Conservation (phyloP, 1,140 invertebrate species). For the Lerema accius region DNA sequence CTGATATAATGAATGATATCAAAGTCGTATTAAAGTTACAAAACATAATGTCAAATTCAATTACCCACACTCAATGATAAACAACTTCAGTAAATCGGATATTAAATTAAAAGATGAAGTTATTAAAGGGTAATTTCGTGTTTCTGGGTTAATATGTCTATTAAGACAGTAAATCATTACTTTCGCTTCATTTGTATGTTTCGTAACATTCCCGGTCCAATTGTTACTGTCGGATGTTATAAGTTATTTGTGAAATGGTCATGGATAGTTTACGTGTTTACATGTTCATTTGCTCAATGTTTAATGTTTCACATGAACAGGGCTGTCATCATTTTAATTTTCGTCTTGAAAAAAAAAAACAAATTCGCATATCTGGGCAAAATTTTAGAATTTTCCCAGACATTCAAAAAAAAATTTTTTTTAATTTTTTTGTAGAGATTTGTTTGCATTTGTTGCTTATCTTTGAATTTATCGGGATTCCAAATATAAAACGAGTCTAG, state of each 20-base stretch:
- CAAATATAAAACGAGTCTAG: no score
- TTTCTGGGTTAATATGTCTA: conserved; percentile 35
- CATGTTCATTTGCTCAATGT: conserved; percentile 25
- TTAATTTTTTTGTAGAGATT: no score
- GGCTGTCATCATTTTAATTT: no score
- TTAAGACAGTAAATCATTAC: conserved; percentile 49
- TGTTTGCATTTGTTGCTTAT: no score
- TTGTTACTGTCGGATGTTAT: conserved; percentile 48
- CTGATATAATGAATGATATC: no score
- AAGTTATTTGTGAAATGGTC: conserved; percentile 29
- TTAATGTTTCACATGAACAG: conserved; percentile 17
- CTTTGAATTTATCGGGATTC: no score
- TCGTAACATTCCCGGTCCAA: conserved; percentile 45
- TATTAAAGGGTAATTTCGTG: conserved; percentile 52
- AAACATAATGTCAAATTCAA: conserved; percentile 18
- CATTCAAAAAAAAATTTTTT: no score
- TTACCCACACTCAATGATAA: conserved; percentile 5
- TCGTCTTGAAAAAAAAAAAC: no score
- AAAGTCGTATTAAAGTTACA: no score
- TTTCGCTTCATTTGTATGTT: conserved; percentile 51
- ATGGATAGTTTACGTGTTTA: conserved; percentile 22
- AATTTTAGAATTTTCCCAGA: no score
- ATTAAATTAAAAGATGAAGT: conserved; percentile 26
- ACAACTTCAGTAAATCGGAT: neutral
- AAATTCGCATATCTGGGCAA: no score